These are phyloP conservation scores for Catharus minimus DNA, from an alignment of 2,113 vertebrate species.

Conservation along the genomic window DNA sequence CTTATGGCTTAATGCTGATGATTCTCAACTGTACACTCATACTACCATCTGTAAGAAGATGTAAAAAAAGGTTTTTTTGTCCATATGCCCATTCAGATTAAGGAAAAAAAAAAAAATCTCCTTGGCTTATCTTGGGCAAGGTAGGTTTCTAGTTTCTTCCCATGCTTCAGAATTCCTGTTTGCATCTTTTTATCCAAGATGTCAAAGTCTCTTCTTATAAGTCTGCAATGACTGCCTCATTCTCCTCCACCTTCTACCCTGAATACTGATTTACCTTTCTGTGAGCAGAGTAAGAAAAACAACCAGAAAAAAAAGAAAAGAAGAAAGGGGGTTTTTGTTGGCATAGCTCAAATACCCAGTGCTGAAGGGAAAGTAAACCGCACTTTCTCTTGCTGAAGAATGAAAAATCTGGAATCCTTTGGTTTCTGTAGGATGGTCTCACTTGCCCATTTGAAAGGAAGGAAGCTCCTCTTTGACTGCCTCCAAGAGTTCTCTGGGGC, in stretches of 20 bases:
- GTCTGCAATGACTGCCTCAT: neutral
- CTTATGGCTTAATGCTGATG: neutral
- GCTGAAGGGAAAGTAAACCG: neutral
- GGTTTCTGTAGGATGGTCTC: neutral
- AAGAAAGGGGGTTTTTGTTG: neutral
- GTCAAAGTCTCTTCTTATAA: neutral
- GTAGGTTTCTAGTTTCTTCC: neutral
- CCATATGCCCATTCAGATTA: neutral
- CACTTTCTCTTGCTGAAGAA: neutral
- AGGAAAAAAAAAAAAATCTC: neutral
- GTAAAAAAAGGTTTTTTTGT: neutral
- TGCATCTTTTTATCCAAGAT: neutral
- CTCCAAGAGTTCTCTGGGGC: neutral
- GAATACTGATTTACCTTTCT: conserved; percentile 16
- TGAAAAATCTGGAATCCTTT: neutral
- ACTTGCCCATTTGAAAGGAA: neutral
- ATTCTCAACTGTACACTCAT: neutral
- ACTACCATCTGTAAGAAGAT: neutral
- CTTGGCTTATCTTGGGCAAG: neutral
- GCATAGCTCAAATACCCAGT: neutral
- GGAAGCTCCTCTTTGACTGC: neutral
- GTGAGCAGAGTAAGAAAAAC: conserved; percentile 1
- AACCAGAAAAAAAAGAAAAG: neutral
- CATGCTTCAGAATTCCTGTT: neutral
- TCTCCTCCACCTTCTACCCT: neutral